Base-by-base conservation (phyloP, 1,140 invertebrate species). In the Macrosteles quadrilineatus region DNA sequence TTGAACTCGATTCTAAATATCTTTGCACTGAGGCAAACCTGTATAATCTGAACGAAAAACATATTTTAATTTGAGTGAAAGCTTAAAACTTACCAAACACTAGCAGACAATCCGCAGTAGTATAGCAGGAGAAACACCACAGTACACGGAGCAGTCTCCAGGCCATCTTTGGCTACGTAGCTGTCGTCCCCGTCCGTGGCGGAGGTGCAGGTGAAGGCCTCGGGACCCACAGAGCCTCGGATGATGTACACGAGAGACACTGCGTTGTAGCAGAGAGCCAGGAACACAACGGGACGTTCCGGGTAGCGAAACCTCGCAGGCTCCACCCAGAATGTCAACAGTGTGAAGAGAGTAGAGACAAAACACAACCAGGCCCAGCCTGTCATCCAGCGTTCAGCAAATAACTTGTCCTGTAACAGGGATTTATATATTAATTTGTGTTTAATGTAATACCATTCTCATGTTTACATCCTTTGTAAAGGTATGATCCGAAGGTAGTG, bases 91-190 rank as follows among this genome's bases (percentile, higher is more conserved):
- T 36, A 36, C 32, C 91, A 96, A 19, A 91, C 85, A 75, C 88
- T 87, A 69, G 89, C 90, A 30, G 92, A 87, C 74, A 93, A 73
- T 25, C 85, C 89, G 74, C 95, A 90, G 81, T 94, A 97, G 77
- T 95, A 94, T 0, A 91, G 88, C 2, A 92, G 83, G 0, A 96
- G 84, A 81, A 95, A 96, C 75, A 93, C 90, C 30, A 93, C 87
- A 59, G 94, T 88, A 79, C 94, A 97, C 19, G 91, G 88, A 0
- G 91, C 87, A 68, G 91, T 91, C 75, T 89, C 90, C 64, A 89
- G 80, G 12, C 88, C 93, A 78, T 89, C 90, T 68, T 87, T 85
- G 40, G 90, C 84, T 27, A 85, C 76, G 68, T 83, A 83, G 74
- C 81, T 81, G 32, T 80, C 77, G 47, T 79, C 81, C 76, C 85